Evolutionary conservation across 2,888 invertebrate species (phyloP), one percentile per base, ranked within the genome.

Genomic region (Troides helena): DNA sequence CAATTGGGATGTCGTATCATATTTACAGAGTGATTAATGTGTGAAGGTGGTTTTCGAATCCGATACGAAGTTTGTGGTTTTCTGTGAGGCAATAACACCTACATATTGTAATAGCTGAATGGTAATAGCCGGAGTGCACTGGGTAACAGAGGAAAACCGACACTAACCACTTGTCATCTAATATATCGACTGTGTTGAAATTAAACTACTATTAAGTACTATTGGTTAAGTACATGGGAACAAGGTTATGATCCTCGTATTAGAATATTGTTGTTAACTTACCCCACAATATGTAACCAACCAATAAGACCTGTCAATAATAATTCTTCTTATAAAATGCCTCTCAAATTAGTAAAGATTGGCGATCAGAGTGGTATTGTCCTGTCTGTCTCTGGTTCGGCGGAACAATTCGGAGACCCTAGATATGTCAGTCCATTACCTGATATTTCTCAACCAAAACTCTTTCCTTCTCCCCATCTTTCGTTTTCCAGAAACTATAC

Each of bases 41-140:
- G 81, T 82, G 84, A 78, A 83, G 83, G 72, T 76, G 80, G 80
- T 84, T 83, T 82, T 84, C 79, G 76, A 84, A 85, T 78, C 77
- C 76, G 77, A 81, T 79, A 81, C 81, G 77, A 75, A 62, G 71
- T 56, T 79, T 85, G 84, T 79, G 85, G 86, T 85, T 78, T 80
- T 81, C 81, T 78, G 83, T 83, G 79, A 65, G 71, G 74, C 80
- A 64, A 56, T 64, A 43, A 66, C 56, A 65, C 43, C 53, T 46
- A n/a, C 21, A 62, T 71, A 65, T 50, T 69, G 71, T 56, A 67
- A 68, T 36, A 56, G 62, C 18, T 53, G 65, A 58, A 71, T 65
- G 57, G 67, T 56, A 67, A 71, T 67, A 60, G 53, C 65, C 57
- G 21, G 61, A 50, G 21, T 63, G 57, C 46, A 62, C 65, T 70